Percentiles rank a stretch among this genome's conserved stretches.
phyloP scores from a whole-genome alignment of 92 coral and sea anemone genomes.

The Desmophyllum pertusum region DNA sequence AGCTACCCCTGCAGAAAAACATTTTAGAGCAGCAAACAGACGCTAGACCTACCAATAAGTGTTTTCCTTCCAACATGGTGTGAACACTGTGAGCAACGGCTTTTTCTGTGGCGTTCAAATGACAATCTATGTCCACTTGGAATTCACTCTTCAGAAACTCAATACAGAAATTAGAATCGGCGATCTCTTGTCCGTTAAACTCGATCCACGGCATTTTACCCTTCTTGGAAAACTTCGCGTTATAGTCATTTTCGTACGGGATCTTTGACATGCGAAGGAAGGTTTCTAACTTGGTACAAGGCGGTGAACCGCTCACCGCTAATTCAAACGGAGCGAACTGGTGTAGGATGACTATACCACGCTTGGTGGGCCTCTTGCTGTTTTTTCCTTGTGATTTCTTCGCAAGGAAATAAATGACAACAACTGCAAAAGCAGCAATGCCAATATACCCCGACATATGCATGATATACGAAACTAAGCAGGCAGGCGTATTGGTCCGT shows the following conservation, averaged over 20 bases:
- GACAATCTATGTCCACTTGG: no score
- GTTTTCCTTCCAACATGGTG: conserved; percentile 89
- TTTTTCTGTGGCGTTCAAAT: conserved; percentile 54
- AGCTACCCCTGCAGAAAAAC: no score
- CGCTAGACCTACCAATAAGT: no score
- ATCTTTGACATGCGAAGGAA: conserved; percentile 84
- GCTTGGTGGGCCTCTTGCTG: background rate
- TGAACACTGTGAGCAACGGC: conserved; percentile 75
- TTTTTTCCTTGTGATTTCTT: background rate
- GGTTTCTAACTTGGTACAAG: conserved; percentile 83
- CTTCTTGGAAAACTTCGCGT: conserved; percentile 67
- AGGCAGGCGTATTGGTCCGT: background rate
- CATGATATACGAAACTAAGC: background rate
- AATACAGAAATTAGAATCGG: conserved; percentile 87
- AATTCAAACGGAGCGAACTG: conserved; percentile 8
- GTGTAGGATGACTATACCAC: conserved; percentile 28
- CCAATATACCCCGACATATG: background rate
- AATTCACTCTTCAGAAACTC: conserved; percentile 82
- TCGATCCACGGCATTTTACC: conserved; percentile 93
- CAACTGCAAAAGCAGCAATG: conserved; percentile 3
- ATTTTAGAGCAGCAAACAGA: no score
- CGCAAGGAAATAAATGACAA: conserved; percentile 5
- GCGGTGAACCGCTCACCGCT: conserved; percentile 67
- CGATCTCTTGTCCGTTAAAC: conserved; percentile 65
- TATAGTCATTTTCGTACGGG: conserved; percentile 69